Evolutionary conservation across 2,797 vertebrate species (phyloP), one percentile per base, ranked within the genome.

Genomic region (Neomorphus geoffroyi): DNA sequence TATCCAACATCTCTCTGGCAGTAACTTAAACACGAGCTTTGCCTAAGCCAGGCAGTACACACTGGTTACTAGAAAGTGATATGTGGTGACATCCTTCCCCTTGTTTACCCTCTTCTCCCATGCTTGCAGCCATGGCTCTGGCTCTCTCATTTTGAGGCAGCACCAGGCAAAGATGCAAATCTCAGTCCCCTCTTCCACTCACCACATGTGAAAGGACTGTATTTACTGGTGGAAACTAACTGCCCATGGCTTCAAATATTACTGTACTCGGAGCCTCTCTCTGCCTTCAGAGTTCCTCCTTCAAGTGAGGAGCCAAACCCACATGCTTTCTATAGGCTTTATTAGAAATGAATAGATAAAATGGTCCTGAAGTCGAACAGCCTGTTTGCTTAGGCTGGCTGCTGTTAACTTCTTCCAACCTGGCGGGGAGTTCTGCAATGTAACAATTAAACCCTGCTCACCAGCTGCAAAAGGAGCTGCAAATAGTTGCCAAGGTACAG

Each of bases 111-210:
- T 64, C 71, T 78, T 58, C 46, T 18, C 32, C 50, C 0, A 0
- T 37, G 60, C 30, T 60, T 3, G 0, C 5, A 54, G 88, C 79
- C 13, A 0, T 4, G 11, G 28, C 53, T 86, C 51, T 51, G 57
- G 57, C 13, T 19, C 19, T 54, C 57, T 16, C 11, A 1, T 22
- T 71, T 26, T 10, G 2, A 86, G 56, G 27, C 81, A 75, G 80
- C 4, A 1, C 75, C 57, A 33, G 53, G 32, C 67, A 27, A 13
- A 48, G 58, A 94, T 80, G 79, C 72, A 93, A 90, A 90, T 92
- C 79, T 91, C 91, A 60, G 60, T 43, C 81, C 32, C 69, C 95
- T 64, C 91, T 94, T 83, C 65, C 62, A 19, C 86, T 83, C 65
- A 8, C 46, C 87, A 50, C 51, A 27, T 24, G 53, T 78, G 58